Conservation (phyloP, 2,888 invertebrate genomes). For the Leptinotarsa peninsularis region DNA sequence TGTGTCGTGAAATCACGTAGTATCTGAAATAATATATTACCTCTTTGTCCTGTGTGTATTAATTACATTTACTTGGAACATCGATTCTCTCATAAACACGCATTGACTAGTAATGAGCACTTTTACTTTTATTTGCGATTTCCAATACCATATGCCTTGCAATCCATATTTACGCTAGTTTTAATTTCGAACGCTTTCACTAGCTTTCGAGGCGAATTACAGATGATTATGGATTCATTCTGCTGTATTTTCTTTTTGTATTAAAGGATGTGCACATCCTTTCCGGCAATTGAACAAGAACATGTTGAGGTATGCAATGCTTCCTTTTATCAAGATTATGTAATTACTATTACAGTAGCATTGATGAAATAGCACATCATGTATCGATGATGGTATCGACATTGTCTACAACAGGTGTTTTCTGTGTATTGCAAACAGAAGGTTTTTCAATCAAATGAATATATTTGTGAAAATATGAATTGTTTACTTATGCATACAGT, state of each 20-base stretch:
- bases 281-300: conserved; percentile 27
- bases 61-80: neutral
- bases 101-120: conserved; percentile 13
- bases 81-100: conserved; percentile 1
- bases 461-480: too few species aligned
- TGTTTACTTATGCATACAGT: too few species aligned
- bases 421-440: too few species aligned
- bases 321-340: conserved; percentile 25
- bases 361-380: conserved; percentile 13
- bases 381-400: neutral
- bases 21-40: neutral
- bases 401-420: too few species aligned
- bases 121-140: conserved; percentile 26
- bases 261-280: conserved; percentile 39
- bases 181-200: conserved; percentile 33
- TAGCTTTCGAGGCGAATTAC: conserved; percentile 37
- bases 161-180: conserved; percentile 30
- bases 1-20: neutral
- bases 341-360: conserved; percentile 1
- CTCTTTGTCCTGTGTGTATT: neutral
- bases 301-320: conserved; percentile 15
- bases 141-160: conserved; percentile 27
- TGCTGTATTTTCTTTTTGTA: conserved; percentile 34
- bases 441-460: too few species aligned
- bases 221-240: conserved; percentile 28